Evolutionary conservation across 2,888 invertebrate species (phyloP), one percentile per base, ranked within the genome.

Genomic region (Caenorhabditis wallacei): DNA sequence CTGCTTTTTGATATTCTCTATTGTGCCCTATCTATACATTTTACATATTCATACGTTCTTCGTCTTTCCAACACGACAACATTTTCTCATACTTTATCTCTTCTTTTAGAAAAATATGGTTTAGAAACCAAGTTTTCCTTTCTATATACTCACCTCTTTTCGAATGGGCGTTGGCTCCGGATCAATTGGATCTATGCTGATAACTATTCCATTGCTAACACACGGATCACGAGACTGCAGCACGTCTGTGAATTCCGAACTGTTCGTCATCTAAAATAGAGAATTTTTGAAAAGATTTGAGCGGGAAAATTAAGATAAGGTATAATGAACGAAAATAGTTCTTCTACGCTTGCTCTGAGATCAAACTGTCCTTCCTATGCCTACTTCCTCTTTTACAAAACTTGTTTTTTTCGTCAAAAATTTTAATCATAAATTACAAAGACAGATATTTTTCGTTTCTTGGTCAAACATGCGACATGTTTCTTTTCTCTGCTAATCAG

Each of bases 181-280:
- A 59, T 86, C 86, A 22, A 81, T 64, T 3, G 86, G 86, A 53
- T 86, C 86, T 51, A 86, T 84, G 18, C 63, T 84, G n/a, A 86
- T 86, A 7, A 70, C 61, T 18, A 84, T 57, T 10, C 83, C 83
- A 69, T 86, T 84, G 18, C 61, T 80, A 22, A 57, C 51, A 40
- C 37, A 46, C 3, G 35, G 48, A 16, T 69, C 68, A 11, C 26
- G 51, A 51, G 76, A 68, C 10, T 56, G 51, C 2, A 66, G 51
- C 1, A 43, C 56, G 37, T 54, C 48, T 46, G 54, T 56, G 48
- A 79, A 70, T 4, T 48, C 53, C 53, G 24, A 18, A 18, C 53
- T 69, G 26, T 69, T 69, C 7, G 63, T 54, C 64, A 70, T 70
- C 63, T 78, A 63, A 46, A 68, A 72, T 16, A 18, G n/a, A 18